A percentile compares a stretch with the other conserved stretches of the same genome.
phyloP scores from a whole-genome alignment of 1,140 invertebrate genomes.

The Rhagoletis zephyria region DNA sequence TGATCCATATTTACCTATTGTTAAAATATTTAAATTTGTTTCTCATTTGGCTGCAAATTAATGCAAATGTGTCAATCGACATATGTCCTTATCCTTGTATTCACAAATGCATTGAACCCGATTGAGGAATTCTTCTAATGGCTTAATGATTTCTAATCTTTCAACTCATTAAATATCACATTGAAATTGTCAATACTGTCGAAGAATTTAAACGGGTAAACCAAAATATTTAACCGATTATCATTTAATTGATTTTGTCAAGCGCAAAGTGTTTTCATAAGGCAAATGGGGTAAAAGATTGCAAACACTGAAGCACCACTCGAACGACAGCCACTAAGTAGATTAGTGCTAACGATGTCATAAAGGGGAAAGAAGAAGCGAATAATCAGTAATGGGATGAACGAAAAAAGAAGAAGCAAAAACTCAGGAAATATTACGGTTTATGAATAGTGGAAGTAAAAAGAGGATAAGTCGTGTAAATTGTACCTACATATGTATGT shows the following conservation, averaged over 20 bases:
- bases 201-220: no score
- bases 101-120: no score
- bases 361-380: constrained; percentile 1
- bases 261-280: constrained; percentile 25
- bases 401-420: neutral
- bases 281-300: constrained; percentile 17
- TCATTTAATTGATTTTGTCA: neutral
- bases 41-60: no score
- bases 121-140: no score
- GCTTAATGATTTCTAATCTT: no score
- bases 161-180: no score
- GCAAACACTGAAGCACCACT: constrained; percentile 16
- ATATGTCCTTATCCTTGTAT: no score
- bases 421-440: constrained; percentile 35
- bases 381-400: constrained; percentile 25
- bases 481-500: neutral
- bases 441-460: neutral
- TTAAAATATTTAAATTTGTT: no score
- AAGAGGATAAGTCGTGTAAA: neutral
- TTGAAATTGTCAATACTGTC: no score
- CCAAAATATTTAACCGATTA: constrained; percentile 4
- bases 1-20: no score
- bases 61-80: no score
- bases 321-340: constrained; percentile 39
- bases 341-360: constrained; percentile 42